Evolutionary conservation across 2,113 vertebrate genomes (phyloP), one percentile per base, ranked within the genome.

Genomic region (Microtus richardsoni): DNA sequence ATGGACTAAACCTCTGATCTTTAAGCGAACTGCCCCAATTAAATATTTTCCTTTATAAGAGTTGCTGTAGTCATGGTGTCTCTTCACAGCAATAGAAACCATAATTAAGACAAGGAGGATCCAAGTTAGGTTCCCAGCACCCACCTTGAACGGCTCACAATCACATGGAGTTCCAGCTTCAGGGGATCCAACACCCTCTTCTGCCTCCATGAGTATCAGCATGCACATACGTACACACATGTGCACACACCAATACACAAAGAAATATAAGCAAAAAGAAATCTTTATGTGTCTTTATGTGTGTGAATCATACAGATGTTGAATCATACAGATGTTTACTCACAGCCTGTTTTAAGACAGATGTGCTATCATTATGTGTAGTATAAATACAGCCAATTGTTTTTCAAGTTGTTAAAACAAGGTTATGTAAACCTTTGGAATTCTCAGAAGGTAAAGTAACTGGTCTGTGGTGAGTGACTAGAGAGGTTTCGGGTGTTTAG

Each of bases 341-440:
- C 30, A 78, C 79, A 89, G 70, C 33, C 73, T 93, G 36, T 64
- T 91, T 90, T 73, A 91, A 90, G n/a, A 89, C 13, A 79, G 88
- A 75, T 64, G 17, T n/a, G 80, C 2, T 77, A 4, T 47, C 68
- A 1, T 19, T 26, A 0, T 89, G 39, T 83, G 62, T 30, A 52
- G 4, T 75, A 13, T 90, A 44, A 9, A 52, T 91, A 79, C 4
- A 83, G 10, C 64, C 71, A 33, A 52, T 52, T 93, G 36, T 94
- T 85, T 85, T 80, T 85, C 49, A 86, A 39, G 16, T 84, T 41
- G 58, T 80, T 77, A 39, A 96, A 71, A 41, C 21, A 88, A 75
- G 79, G 33, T 71, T 52, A 33, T 47, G 39, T 58, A 77, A 93
- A 33, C 13, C 88, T 85, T 95, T 92, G 52, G 47, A 90, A 74